Evolutionary conservation across 2,888 invertebrate species (phyloP).

Genomic region (Campaea margaritaria): DNA sequence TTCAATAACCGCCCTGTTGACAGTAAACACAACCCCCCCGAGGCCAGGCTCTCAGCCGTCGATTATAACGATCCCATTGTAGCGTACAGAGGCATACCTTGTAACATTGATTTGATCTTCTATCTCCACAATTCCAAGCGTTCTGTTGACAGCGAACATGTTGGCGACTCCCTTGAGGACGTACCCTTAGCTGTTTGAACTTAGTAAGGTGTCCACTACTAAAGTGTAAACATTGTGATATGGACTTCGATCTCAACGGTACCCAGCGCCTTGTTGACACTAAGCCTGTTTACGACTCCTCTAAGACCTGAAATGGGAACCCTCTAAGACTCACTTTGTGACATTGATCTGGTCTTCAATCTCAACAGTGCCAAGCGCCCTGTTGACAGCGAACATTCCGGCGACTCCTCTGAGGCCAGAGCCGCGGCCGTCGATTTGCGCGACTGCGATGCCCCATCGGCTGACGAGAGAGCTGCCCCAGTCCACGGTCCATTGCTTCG

Average conservation of each 20-base stretch:
- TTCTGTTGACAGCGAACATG: slow-evolving; percentile 92
- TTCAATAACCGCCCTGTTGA: too few relatives aligned
- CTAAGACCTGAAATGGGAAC: too few relatives aligned
- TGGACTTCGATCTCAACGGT: too few relatives aligned
- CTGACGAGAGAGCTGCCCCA: slow-evolving; percentile 96
- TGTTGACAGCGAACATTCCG: slow-evolving; percentile 92
- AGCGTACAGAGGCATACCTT: too few relatives aligned
- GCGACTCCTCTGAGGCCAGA: slow-evolving; percentile 94
- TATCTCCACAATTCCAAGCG: slow-evolving; percentile 95
- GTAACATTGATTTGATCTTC: slow-evolving; percentile 95
- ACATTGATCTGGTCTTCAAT: slow-evolving; percentile 96
- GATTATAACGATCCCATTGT: too few relatives aligned
- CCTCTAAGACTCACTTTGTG: slow-evolving; percentile 85
- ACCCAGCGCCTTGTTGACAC: too few relatives aligned
- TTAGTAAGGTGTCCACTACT: too few relatives aligned
- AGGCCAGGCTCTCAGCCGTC: too few relatives aligned
- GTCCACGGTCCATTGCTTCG: slow-evolving; percentile 91
- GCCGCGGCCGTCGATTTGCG: slow-evolving; percentile 95
- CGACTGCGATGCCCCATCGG: slow-evolving; percentile 93
- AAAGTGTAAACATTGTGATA: too few relatives aligned
- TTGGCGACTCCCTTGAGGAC: slow-evolving; percentile 93
- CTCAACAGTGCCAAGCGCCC: slow-evolving; percentile 94
- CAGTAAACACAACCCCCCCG: too few relatives aligned
- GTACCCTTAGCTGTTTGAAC: slow-evolving; percentile 96
- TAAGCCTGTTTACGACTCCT: too few relatives aligned